Evolutionary conservation across 2,888 invertebrate genomes (phyloP).

Genomic region (Mactromeris polynyma): DNA sequence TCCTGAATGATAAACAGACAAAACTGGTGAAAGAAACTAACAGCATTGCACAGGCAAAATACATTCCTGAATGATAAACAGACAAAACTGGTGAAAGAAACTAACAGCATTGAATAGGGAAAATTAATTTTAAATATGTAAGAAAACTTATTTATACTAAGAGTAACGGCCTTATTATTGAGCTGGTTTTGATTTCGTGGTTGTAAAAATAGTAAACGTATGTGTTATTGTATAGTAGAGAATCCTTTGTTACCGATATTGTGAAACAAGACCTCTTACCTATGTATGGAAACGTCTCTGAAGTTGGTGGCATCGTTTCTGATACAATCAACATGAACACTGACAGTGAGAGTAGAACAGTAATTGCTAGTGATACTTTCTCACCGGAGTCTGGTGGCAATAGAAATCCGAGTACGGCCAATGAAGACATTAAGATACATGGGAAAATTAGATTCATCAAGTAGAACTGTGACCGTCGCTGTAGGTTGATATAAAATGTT

Average conservation of each 20-base stretch:
- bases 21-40: conserved; percentile 70
- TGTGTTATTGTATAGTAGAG: too few relatives aligned
- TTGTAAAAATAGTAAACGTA: too few relatives aligned
- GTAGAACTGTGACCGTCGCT: conserved; percentile 79
- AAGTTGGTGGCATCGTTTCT: conserved; percentile 84
- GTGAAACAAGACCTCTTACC: conserved; percentile 69
- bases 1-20: conserved; percentile 51
- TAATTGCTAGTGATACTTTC: conserved; percentile 82
- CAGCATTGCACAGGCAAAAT: conserved; percentile 75
- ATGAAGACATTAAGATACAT: conserved; percentile 77
- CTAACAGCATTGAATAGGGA: conserved; percentile 74
- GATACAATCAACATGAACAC: conserved; percentile 84
- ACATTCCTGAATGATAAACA: conserved; percentile 69
- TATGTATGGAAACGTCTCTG: conserved; percentile 84
- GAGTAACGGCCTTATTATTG: too few relatives aligned
- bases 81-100: conserved; percentile 74
- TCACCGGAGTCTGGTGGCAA: conserved; percentile 75
- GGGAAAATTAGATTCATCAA: conserved; percentile 81
- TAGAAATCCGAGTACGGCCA: conserved; percentile 73
- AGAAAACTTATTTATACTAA: too few relatives aligned
- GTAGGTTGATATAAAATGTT: conserved; percentile 74
- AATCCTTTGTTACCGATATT: too few relatives aligned
- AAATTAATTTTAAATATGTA: too few relatives aligned
- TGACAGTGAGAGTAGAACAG: conserved; percentile 84
- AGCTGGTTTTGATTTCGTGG: too few relatives aligned